Conservation (phyloP, 1,140 invertebrate species). For the Drosophila biarmipes region DNA sequence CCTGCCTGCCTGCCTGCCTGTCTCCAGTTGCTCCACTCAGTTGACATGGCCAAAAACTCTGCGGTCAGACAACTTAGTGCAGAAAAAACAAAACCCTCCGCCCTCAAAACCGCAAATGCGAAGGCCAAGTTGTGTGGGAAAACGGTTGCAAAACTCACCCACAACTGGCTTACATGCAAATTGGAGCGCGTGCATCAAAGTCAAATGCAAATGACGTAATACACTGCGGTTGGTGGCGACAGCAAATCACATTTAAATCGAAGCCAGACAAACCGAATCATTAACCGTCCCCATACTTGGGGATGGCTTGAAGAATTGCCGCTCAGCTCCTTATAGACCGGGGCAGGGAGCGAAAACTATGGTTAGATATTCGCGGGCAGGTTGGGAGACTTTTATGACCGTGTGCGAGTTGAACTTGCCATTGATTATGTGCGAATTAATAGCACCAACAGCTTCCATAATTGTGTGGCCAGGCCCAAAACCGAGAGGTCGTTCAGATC, state of each 20-base stretch:
- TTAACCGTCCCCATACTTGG: conserved; percentile 38
- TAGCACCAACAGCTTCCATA: conserved; percentile 40
- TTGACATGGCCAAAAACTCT: conserved; percentile 14
- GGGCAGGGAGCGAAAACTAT: conserved; percentile 24
- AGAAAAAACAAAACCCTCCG: neutral
- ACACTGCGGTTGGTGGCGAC: conserved; percentile 27
- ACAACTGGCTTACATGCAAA: conserved; percentile 53
- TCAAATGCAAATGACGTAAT: conserved; percentile 64
- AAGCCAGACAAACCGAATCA: conserved; percentile 21
- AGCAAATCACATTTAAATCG: conserved; percentile 17
- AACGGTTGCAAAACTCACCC: conserved; percentile 49
- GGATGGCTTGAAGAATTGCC: conserved; percentile 33
- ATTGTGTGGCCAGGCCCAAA: conserved; percentile 44
- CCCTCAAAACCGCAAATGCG: conserved; percentile 49
- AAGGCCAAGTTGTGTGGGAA: conserved; percentile 44
- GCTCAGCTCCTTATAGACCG: conserved; percentile 37
- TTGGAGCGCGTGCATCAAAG: conserved; percentile 64
- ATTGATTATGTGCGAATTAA: conserved; percentile 59
- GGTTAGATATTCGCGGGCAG: conserved; percentile 35
- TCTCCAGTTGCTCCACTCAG: conserved; percentile 6
- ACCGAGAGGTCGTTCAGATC: conserved; percentile 48
- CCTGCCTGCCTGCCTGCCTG: too few species aligned
- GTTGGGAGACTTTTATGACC: conserved; percentile 26
- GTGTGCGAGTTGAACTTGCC: conserved; percentile 46
- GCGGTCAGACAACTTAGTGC: conserved; percentile 6